Conservation (phyloP, 1,140 invertebrate species). For the Heliconius eleuchia region DNA sequence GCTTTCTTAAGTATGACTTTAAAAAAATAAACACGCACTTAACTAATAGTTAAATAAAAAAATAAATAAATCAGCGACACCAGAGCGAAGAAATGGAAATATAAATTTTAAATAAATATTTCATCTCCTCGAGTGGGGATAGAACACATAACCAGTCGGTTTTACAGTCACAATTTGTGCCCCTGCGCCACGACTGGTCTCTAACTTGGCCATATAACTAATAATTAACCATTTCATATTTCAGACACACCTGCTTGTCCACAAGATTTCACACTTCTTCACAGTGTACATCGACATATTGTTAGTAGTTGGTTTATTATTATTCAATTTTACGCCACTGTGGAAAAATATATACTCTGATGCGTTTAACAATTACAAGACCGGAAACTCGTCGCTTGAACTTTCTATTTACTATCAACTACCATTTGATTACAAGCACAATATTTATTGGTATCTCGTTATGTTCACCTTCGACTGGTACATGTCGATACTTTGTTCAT, state of each 20-base stretch:
- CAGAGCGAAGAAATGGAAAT: too few relatives aligned
- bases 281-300: constrained; percentile 34
- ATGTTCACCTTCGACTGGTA: constrained; percentile 42
- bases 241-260: constrained; percentile 42
- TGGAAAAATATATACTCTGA: constrained; percentile 40
- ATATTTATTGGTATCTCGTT: constrained; percentile 33
- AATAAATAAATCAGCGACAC: too few relatives aligned
- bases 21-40: too few relatives aligned
- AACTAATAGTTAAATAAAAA: too few relatives aligned
- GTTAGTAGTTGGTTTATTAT: constrained; percentile 29
- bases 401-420: constrained; percentile 39
- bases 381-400: constrained; percentile 37
- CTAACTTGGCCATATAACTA: not conserved
- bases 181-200: too few relatives aligned
- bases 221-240: constrained; percentile 20
- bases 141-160: too few relatives aligned
- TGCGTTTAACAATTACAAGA: constrained; percentile 27
- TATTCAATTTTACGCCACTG: constrained; percentile 39
- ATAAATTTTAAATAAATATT: too few relatives aligned
- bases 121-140: too few relatives aligned
- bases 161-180: too few relatives aligned
- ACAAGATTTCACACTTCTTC: constrained; percentile 45
- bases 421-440: constrained; percentile 41
- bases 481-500: constrained; percentile 35
- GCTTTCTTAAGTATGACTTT: too few relatives aligned